Evolutionary conservation across 2,113 vertebrate genomes (phyloP), one percentile per base, ranked within the genome.

Genomic region (Spea bombifrons): DNA sequence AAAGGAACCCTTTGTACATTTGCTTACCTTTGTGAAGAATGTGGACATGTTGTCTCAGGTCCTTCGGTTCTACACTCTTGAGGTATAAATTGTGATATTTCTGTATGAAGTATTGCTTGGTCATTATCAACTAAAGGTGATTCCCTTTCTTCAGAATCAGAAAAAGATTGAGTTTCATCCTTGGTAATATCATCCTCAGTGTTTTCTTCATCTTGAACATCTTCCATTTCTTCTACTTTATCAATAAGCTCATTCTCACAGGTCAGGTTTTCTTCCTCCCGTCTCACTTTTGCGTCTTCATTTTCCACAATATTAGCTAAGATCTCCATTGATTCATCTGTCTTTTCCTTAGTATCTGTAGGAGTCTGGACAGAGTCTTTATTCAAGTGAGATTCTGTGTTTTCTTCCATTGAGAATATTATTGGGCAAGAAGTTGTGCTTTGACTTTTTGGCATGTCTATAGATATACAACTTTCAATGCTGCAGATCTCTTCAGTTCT

Each of bases 1-100:
- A 53, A 53, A 53, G 10, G 50, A 53, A 53, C 50, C 10, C 3
- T 1, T 59, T 8, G 15, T 59, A 59, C 4, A 9, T 59, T 59
- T 59, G 8, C 83, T 82, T 85, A 89, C 90, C 86, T 90, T 81
- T 84, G 83, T 67, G 5, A 7, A 43, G 48, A 10, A 50, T 30
- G 3, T 46, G 50, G 43, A 9, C 49, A 12, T 43, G 16, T 15
- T 17, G 44, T 45, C n/a, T 68, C 45, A 0, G 9, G 43, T 55
- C 68, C 76, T 43, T 71, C 17, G 10, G 5, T 52, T 17, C 65
- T 55, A 44, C 47, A 8, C 49, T 43, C 66, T 15, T 65, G 66
- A n/a, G 61, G 63, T 3, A 30, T 57, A 44, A 57, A 64, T 52
- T 70, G 44, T 68, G 44, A 57, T 47, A 53, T 13, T 2, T 66